phyloP scores from a whole-genome alignment of 2,797 vertebrate species.

The Cyclura pinguis region DNA sequence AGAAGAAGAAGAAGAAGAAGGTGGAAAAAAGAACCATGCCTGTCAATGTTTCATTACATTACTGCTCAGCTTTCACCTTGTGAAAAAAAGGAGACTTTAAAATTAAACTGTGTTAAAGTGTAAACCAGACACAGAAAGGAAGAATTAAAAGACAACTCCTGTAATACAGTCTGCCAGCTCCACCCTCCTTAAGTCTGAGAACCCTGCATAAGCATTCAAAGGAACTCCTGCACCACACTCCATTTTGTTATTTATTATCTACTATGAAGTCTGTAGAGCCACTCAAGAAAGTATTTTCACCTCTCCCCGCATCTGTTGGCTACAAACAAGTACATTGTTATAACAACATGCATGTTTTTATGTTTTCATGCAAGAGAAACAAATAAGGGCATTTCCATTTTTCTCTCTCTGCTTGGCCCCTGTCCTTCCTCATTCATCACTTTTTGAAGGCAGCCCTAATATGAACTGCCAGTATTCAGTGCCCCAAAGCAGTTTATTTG shows the following conservation, averaged over 20 bases:
- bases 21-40: slow-evolving; percentile 62
- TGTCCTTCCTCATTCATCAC: background rate
- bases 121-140: slow-evolving; percentile 59
- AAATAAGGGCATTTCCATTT: background rate
- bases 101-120: slow-evolving; percentile 67
- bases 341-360: too few relatives aligned
- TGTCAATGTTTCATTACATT: slow-evolving; percentile 79
- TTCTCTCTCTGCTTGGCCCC: background rate
- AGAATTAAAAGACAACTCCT: slow-evolving; percentile 59
- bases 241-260: slow-evolving; percentile 42
- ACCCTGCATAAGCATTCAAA: slow-evolving; percentile 38
- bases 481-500: slow-evolving; percentile 21
- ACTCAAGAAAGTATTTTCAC: background rate
- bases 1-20: slow-evolving; percentile 44
- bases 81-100: slow-evolving; percentile 53
- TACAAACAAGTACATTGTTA: background rate
- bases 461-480: background rate
- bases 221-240: background rate
- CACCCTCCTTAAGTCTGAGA: slow-evolving; percentile 43
- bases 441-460: background rate
- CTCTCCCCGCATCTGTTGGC: accelerated
- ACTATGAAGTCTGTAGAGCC: background rate
- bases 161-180: slow-evolving; percentile 38
- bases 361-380: background rate
- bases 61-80: slow-evolving; percentile 76